A percentile compares a stretch with the other conserved stretches of the same genome.
These are phyloP conservation scores for Cynopterus brachyotis DNA, from an alignment of 2,113 vertebrate genomes.

Conservation along the genomic window DNA sequence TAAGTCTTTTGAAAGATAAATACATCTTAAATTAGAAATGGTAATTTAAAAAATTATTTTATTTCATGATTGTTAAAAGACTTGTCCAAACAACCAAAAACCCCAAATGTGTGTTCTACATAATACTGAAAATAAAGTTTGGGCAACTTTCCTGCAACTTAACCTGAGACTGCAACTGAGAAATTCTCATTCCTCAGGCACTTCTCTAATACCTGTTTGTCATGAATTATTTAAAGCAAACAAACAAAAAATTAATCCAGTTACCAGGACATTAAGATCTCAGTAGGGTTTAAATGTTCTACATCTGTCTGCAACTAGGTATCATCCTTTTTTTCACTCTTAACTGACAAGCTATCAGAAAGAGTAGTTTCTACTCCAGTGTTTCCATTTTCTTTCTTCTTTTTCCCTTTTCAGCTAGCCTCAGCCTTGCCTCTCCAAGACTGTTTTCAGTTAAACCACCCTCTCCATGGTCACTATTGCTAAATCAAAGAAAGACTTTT, in stretches of 20 bases:
- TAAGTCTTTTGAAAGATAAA: conserved; percentile 10
- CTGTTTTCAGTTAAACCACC: neutral
- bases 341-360: neutral
- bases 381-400: conserved; percentile 23
- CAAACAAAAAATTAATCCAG: neutral
- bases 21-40: neutral
- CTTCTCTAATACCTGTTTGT: neutral
- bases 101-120: neutral
- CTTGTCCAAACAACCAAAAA: neutral
- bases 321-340: neutral
- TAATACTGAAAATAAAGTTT: conserved; percentile 22
- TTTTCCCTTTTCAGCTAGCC: neutral
- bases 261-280: neutral
- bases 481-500: neutral
- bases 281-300: neutral
- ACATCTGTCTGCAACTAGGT: neutral
- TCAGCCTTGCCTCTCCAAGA: neutral
- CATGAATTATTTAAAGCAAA: neutral
- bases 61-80: neutral
- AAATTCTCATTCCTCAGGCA: neutral
- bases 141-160: neutral
- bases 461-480: neutral
- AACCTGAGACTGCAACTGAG: neutral
- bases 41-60: neutral
- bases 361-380: conserved; percentile 17